Conservation (phyloP, 2,888 invertebrate genomes). For the Nyleta sp. region DNA sequence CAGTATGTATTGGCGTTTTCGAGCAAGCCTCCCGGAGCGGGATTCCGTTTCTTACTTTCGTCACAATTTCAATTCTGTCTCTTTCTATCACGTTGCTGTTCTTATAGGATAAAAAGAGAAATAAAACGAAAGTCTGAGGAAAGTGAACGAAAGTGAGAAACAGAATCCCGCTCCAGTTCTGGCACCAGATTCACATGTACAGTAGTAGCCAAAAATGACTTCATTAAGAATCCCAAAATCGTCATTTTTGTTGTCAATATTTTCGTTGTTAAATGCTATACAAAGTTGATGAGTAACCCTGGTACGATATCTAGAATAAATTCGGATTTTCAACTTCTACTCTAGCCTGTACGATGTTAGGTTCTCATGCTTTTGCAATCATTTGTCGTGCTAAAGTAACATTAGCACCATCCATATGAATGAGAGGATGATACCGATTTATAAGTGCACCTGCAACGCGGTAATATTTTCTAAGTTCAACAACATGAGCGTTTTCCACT, state of each 20-base stretch:
- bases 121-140: too few relatives aligned
- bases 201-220: conserved; percentile 32
- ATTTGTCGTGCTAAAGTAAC: conserved; percentile 9
- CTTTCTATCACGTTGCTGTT: too few relatives aligned
- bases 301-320: conserved; percentile 40
- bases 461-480: conserved; percentile 42
- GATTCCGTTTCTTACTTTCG: too few relatives aligned
- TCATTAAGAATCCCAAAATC: conserved; percentile 7
- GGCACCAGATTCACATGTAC: conserved; percentile 35
- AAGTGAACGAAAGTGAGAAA: too few relatives aligned
- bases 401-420: conserved; percentile 26
- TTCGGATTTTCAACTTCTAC: conserved; percentile 40
- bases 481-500: conserved; percentile 26
- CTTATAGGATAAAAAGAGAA: too few relatives aligned
- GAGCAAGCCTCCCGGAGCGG: too few relatives aligned
- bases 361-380: conserved; percentile 9
- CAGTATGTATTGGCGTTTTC: too few relatives aligned
- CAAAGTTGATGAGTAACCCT: conserved; percentile 24
- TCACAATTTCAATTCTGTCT: too few relatives aligned
- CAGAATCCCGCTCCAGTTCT: conserved; percentile 23
- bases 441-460: conserved; percentile 39
- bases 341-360: conserved; percentile 20
- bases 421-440: conserved; percentile 19
- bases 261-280: conserved; percentile 15
- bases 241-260: conserved; percentile 13